Base-by-base conservation (phyloP, 2,113 vertebrate species). In the Xiphophorus couchianus region DNA sequence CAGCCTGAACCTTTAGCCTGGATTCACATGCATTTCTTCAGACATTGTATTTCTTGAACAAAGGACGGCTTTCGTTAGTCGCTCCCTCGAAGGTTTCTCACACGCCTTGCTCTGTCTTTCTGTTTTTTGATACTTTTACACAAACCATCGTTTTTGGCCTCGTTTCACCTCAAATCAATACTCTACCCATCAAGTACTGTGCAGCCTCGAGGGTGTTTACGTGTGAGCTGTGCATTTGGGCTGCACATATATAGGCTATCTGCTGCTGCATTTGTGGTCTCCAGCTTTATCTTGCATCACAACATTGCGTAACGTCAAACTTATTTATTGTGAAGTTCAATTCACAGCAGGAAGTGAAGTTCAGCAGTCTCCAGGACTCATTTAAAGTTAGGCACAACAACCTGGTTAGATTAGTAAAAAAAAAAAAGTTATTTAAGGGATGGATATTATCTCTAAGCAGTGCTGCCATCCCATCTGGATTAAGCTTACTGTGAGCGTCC, bases 1-100 rank as follows among this genome's bases (percentile, higher is more conserved):
- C 64, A 66, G 9, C 48, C 1, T 25, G 63, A 54, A 78, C 71
- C 66, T 75, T 75, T 25, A 62, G 62, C 51, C 19, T 61, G 12
- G 64, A 75, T 62, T 63, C 28, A 28, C 72, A 65, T 19, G 15
- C 6, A 33, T 64, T 25, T 64, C 30, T 74, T 51, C 13, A 48
- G 14, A 51, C 39, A 44, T 27, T 29, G 10, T 31, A 35, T 27
- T 27, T 22, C 15, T 29, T 60, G 31, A 60, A 58, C 54, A 54
- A 31, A 48, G 39, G 27, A 37, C 7, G n/a, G 12, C n/a, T 30
- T 19, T 44, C n/a, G 58, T 31, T 22, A 74, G 39, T 74, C 31
- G 66, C 63, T 58, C 29, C 12, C 61, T 30, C 19, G 25, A 58
- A 35, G 42, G 8, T 35, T 35, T 17, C 31, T 65, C 44, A 37